Evolutionary conservation across 2,113 vertebrate species (phyloP), one percentile per base, ranked within the genome.

Genomic region (Phylloscopus trochiloides): DNA sequence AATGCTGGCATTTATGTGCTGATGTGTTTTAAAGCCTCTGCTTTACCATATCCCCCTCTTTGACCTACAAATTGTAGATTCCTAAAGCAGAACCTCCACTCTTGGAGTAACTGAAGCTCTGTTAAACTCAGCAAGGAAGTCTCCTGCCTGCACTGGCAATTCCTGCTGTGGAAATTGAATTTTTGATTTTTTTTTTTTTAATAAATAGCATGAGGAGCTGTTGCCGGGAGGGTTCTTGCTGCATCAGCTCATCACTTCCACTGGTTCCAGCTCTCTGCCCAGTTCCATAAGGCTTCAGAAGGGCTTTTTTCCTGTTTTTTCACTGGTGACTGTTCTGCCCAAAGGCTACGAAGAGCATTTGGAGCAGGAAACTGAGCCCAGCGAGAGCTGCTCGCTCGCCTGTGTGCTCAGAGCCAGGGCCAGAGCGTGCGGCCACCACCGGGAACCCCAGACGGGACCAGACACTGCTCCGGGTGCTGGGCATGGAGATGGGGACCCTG

Each of bases 401-500:
- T 4, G 51, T 15, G 14, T 29, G 78, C 74, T 57, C 47, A 29
- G 63, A 45, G 63, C 21, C 51, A 16, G 34, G 36, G 47, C 68
- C 62, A n/a, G 74, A 52, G 32, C 42, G 15, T 15, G 6, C 26
- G 25, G 72, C 31, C 57, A 34, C 43, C 40, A 4, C 17, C 12
- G 15, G 54, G 29, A 50, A 11, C 26, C 11, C 16, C 21, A 6
- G n/a, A 2, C 1, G 10, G 57, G 57, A 76, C 28, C 16, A 8
- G n/a, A 17, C 51, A 5, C 32, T 28, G 52, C 54, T 17, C 24
- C 3, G 0, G 32, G 32, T 0, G 6, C 54, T 29, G 32, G 18
- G 12, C 11, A 22, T n/a, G 51, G 51, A 18, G 70, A 52, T n/a
- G 38, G 24, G 70, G 22, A 25, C 31, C 38, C 40, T 19, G 29